phyloP scores from a whole-genome alignment of 1,140 invertebrate genomes.

The Sarcophaga peregrina region DNA sequence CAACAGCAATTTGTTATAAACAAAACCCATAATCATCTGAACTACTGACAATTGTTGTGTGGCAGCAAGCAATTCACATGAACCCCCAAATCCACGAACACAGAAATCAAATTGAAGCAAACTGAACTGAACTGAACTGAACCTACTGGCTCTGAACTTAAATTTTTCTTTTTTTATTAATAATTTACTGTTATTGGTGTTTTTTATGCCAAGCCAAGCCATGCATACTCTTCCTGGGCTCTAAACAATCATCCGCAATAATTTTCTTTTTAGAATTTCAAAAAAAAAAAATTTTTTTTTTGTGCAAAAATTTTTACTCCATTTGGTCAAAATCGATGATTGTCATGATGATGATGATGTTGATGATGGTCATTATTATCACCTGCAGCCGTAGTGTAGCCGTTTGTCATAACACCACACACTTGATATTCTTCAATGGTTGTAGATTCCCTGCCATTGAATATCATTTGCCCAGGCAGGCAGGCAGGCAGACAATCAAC shows the following conservation, averaged over 20 bases:
- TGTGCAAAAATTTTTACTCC: neutral
- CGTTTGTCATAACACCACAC: neutral
- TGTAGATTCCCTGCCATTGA: too few species aligned
- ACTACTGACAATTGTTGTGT: constrained; percentile 22
- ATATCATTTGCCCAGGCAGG: too few species aligned
- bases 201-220: neutral
- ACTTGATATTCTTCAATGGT: too few species aligned
- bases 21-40: neutral
- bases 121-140: too few species aligned
- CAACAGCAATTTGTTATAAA: neutral
- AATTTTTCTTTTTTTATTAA: neutral
- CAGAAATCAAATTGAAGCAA: too few species aligned
- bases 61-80: constrained; percentile 13
- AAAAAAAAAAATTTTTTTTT: too few species aligned
- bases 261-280: neutral
- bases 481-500: too few species aligned
- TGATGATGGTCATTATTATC: constrained; percentile 4
- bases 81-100: neutral
- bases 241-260: neutral
- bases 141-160: neutral
- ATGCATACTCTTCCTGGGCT: neutral
- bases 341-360: neutral
- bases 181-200: neutral
- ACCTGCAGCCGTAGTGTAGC: neutral
- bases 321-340: neutral